Evolutionary conservation across 2,888 invertebrate genomes (phyloP).

Genomic region (Himalopsyche kuldschensis): DNA sequence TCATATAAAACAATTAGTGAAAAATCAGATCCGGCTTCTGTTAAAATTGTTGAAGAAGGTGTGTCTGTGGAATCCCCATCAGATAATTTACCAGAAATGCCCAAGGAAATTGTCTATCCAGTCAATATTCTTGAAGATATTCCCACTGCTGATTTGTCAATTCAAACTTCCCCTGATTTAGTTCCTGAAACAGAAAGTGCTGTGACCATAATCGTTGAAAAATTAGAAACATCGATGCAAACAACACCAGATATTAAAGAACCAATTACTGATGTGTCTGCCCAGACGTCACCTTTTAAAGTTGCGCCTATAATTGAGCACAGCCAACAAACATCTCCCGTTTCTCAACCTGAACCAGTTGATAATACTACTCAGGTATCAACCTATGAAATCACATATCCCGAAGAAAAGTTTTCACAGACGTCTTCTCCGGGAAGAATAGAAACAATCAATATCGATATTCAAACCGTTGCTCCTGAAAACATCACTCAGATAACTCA

Average conservation of each 20-base stretch:
- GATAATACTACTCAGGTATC: constrained; percentile 56
- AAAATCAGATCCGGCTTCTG: constrained; percentile 60
- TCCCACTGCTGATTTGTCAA: constrained; percentile 62
- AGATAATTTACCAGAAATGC: constrained; percentile 53
- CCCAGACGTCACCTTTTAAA: constrained; percentile 45
- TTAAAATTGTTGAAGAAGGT: constrained; percentile 69
- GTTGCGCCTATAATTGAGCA: constrained; percentile 29
- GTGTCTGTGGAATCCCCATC: constrained; percentile 58
- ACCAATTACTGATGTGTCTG: constrained; percentile 45
- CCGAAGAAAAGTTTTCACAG: constrained; percentile 58
- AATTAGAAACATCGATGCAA: constrained; percentile 55
- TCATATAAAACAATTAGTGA: constrained; percentile 64
- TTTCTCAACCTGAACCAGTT: constrained; percentile 51
- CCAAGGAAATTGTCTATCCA: constrained; percentile 60
- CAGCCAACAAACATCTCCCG: constrained; percentile 37
- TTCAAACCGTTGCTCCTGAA: constrained; percentile 52
- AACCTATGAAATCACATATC: constrained; percentile 48
- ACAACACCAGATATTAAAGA: constrained; percentile 51
- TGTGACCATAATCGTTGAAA: constrained; percentile 51
- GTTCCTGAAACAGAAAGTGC: constrained; percentile 44
- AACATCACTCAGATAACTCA: constrained; percentile 38
- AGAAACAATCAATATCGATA: constrained; percentile 47
- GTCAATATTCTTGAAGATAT: constrained; percentile 61
- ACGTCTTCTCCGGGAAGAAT: constrained; percentile 50
- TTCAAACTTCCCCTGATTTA: constrained; percentile 63